Conservation (phyloP, 30 jellyfish, hydroid and myxozoan species). For the Clytia hemisphaerica region DNA sequence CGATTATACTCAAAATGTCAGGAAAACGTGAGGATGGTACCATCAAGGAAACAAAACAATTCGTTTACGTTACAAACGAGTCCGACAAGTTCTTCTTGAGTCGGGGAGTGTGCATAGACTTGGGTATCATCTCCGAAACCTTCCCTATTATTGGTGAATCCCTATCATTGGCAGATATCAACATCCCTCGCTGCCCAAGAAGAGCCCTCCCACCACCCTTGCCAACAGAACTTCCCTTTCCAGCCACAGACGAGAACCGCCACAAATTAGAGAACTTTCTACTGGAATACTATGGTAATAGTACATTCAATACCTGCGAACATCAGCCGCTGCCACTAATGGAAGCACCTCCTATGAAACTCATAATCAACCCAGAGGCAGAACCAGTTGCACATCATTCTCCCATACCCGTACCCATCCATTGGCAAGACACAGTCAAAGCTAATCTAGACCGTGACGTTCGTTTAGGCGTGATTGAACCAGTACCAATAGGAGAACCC, state of each 20-base stretch:
- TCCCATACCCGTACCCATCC: too few relatives aligned
- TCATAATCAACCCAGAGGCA: conserved; percentile 11
- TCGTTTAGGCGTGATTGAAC: conserved; percentile 31
- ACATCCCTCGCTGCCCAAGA: background rate
- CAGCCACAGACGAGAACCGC: background rate
- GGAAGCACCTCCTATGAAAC: background rate
- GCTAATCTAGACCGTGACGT: conserved; percentile 49
- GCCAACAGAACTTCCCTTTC: conserved; percentile 25
- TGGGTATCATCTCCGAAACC: background rate
- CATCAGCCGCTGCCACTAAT: background rate
- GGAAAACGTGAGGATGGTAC: background rate
- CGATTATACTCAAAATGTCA: background rate
- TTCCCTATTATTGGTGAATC: conserved; percentile 7
- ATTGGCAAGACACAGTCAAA: conserved; percentile 30
- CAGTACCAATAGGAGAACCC: conserved; percentile 40
- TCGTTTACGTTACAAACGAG: background rate
- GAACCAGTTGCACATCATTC: conserved; percentile 26
- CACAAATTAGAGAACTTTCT: background rate
- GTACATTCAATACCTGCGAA: conserved; percentile 4
- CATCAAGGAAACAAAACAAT: background rate
- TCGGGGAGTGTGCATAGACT: background rate
- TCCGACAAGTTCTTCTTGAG: background rate
- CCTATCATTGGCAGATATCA: background rate
- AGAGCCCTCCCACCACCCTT: conserved; percentile 5
- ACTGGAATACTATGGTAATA: conserved; percentile 8